Percentiles rank a stretch among this genome's conserved stretches.
Evolutionary conservation across 1,140 invertebrate species (phyloP).

Genomic region (Phenacoccus solenopsis): DNA sequence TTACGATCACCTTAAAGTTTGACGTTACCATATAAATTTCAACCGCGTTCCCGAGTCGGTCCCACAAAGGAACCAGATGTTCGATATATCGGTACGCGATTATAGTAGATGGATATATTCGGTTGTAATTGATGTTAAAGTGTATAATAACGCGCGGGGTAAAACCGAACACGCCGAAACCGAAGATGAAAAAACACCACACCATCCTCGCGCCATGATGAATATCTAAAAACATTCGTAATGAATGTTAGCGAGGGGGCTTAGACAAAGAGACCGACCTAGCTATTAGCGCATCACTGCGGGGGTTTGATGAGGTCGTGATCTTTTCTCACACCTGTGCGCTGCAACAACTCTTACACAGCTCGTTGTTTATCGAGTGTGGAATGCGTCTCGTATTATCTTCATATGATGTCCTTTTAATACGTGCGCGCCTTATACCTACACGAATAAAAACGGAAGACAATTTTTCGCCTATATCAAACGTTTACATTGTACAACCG

Average conservation of each 20-base stretch:
- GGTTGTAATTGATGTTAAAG: slow-evolving; percentile 1
- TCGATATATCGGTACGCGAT: background rate
- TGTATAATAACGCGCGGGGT: background rate
- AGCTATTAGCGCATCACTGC: slow-evolving; percentile 6
- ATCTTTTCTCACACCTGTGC: slow-evolving; percentile 12
- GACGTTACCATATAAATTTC: no score
- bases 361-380: background rate
- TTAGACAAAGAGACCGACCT: slow-evolving; percentile 8
- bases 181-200: background rate
- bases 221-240: slow-evolving; percentile 9
- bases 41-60: background rate
- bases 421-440: no score
- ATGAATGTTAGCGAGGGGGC: background rate
- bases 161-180: background rate
- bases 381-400: background rate
- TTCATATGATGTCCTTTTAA: no score
- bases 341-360: background rate
- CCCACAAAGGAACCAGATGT: background rate
- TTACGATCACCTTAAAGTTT: no score
- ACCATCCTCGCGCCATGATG: background rate
- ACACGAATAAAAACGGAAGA: no score
- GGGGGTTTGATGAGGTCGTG: slow-evolving; percentile 11
- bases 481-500: no score
- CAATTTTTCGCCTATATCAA: no score
- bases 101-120: background rate